Evolutionary conservation across 2,888 invertebrate genomes (phyloP).

Genomic region (Tanypteryx hageni): DNA sequence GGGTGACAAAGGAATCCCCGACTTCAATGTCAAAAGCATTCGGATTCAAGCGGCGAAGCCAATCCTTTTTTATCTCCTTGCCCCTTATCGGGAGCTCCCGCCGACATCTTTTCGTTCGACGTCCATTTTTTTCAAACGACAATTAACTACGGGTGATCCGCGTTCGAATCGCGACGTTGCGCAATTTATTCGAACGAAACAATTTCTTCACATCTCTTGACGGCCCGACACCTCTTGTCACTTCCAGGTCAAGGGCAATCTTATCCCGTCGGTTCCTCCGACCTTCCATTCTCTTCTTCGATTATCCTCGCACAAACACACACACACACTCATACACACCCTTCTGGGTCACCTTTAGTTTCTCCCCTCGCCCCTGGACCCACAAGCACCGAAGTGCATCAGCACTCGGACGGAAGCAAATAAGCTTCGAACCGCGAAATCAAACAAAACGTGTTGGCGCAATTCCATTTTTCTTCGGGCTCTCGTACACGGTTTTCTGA

Average conservation of each 20-base stretch:
- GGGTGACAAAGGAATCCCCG: too few relatives aligned
- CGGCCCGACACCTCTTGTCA: neutral
- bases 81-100: neutral
- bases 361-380: neutral
- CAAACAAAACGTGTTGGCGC: neutral
- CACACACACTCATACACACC: neutral
- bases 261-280: neutral
- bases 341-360: neutral
- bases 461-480: neutral
- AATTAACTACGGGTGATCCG: neutral
- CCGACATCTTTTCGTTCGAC: neutral
- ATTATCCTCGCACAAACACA: too few relatives aligned
- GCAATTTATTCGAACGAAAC: neutral
- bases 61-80: too few relatives aligned
- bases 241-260: constrained; percentile 16
- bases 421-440: neutral
- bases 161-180: neutral
- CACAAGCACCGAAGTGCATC: neutral
- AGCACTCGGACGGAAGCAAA: neutral
- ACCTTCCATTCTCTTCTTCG: too few relatives aligned
- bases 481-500: too few relatives aligned
- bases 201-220: neutral
- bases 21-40: too few relatives aligned
- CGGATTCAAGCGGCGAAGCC: too few relatives aligned
- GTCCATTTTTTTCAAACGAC: neutral